Base-by-base conservation (phyloP, 2,888 invertebrate genomes). In the Cetonia aurata region DNA sequence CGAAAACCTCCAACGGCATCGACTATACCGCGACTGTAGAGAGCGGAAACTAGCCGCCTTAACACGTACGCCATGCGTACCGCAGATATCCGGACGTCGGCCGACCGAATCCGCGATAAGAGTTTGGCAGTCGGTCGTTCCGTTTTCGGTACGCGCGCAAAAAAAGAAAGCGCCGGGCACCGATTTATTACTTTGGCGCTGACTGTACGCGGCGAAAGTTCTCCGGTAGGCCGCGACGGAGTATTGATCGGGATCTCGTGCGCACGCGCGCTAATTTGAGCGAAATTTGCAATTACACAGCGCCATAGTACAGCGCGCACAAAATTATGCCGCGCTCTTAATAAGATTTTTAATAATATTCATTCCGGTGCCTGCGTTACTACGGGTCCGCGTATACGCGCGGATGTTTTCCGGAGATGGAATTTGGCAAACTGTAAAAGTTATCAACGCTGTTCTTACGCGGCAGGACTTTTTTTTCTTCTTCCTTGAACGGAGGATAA, bases 281-380 rank as follows among this genome's bases (percentile, higher is more conserved):
- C 79, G 81, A 83, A 81, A 83, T 84, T 84, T 81, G 84, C 84
- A 84, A 85, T 84, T 84, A 84, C 81, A 79, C 80, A 57, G 57
- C 70, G 62, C 68, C 62, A 62, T 46, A 81, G 82, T 83, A 82
- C 82, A 83, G 82, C 83, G 78, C 81, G 81, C 82, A 81, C 82
- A 81, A 83, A 84, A 84, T 84, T 82, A 83, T 83, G 76, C 78
- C 66, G 65, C 66, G 55, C 53, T 66, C 55, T 71, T 71, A 71
- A 71, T 71, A 71, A 71, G 70, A 70, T 70, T 70, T 70, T 70
- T 70, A 67, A 70, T 69, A 69, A 69, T 69, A 69, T 69, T 69
- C 69, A 60, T 60, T 69, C 15, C 50, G 19, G 44, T 48, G 48
- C 25, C 59, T 25, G 44, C 42, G 19, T 31, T 19, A 19, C 17